phyloP scores from a whole-genome alignment of 2,888 invertebrate species.

The Mesorhabditis belari region DNA sequence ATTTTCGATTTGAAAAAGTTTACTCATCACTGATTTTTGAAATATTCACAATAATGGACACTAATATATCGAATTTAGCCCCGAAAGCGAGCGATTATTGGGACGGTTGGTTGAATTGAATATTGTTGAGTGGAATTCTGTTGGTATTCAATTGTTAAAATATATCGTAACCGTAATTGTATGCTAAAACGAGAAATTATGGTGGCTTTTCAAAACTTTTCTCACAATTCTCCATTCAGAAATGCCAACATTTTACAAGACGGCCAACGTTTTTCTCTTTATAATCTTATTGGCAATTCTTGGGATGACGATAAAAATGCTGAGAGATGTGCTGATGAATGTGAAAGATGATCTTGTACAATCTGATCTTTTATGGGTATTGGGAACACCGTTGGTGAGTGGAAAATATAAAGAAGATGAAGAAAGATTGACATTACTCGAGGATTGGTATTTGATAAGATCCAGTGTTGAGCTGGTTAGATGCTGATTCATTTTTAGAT shows the following conservation, averaged over 20 bases:
- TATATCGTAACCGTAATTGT: too few relatives aligned
- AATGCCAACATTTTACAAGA: neutral
- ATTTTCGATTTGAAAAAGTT: too few relatives aligned
- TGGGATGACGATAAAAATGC: neutral
- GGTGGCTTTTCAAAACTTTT: neutral
- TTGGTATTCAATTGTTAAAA: too few relatives aligned
- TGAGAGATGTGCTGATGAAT: neutral
- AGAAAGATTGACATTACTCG: too few relatives aligned
- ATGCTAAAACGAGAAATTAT: too few relatives aligned
- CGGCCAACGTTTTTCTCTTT: neutral
- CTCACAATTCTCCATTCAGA: neutral
- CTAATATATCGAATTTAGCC: neutral
- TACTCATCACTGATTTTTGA: too few relatives aligned
- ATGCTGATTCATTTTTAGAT: neutral
- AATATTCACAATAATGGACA: too few relatives aligned
- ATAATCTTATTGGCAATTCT: neutral
- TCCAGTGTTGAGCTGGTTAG: neutral
- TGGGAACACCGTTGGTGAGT: neutral
- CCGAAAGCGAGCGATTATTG: neutral
- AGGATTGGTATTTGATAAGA: neutral
- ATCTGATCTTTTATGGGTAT: neutral
- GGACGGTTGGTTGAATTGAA: neutral
- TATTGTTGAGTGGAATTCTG: too few relatives aligned
- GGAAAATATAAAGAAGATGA: too few relatives aligned
- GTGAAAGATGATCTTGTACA: neutral